Conservation (phyloP, 2,888 invertebrate genomes). For the Acrobasis consociella region DNA sequence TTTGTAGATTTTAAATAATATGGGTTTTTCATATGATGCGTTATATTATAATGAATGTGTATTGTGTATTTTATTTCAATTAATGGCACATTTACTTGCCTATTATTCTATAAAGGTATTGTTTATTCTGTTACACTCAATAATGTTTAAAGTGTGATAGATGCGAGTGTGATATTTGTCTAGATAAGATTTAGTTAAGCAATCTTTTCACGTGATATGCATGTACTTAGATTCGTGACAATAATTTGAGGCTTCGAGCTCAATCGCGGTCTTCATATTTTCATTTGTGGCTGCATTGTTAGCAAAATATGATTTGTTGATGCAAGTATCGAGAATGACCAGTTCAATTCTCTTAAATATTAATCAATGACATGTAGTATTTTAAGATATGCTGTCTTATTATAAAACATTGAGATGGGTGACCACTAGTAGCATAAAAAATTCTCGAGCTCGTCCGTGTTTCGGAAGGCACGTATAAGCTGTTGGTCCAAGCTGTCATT, state of each 20-base stretch:
- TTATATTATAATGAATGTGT: neutral
- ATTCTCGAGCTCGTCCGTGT: too few species aligned
- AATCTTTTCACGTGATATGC: neutral
- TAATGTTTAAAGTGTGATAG: conserved; percentile 13
- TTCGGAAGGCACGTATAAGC: too few species aligned
- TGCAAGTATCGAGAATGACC: too few species aligned
- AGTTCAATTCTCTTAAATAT: too few species aligned
- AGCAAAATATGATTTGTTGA: too few species aligned
- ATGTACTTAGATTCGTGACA: conserved; percentile 3
- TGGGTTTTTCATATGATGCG: neutral
- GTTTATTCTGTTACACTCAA: neutral
- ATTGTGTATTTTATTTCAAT: neutral
- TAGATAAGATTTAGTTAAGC: conserved; percentile 1
- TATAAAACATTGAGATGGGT: too few species aligned
- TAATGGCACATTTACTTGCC: neutral
- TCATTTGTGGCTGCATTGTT: too few species aligned
- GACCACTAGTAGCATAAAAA: too few species aligned
- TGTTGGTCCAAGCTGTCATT: too few species aligned
- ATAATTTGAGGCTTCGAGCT: neutral
- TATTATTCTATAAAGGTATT: neutral
- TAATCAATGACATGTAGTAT: too few species aligned
- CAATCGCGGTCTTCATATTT: neutral
- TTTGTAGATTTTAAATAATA: too few species aligned
- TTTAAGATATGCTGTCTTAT: neutral
- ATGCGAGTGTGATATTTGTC: conserved; percentile 7